Evolutionary conservation across 2,888 invertebrate genomes (phyloP), one percentile per base, ranked within the genome.

Genomic region (Brassicogethes aeneus): DNA sequence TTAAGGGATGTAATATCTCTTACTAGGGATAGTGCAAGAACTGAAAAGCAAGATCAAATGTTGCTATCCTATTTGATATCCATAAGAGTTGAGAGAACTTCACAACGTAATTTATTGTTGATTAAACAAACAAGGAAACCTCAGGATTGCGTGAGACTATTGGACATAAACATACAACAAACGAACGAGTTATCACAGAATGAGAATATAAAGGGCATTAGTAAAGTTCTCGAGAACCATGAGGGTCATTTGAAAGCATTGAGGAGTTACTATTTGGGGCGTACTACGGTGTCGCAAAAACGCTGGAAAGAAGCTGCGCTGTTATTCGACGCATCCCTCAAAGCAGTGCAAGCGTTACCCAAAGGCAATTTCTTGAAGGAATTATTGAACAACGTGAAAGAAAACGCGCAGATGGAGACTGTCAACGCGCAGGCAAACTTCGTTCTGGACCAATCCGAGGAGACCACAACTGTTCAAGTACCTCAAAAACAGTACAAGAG

Each of bases 1-100:
- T 89, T 94, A 66, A 90, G 95, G 58, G 96, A 96, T 65, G 91
- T 92, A 41, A 86, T 95, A 50, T 82, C 88, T 39, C 79, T 85
- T 1, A 78, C 92, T 31, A 79, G 86, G 47, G 94, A 94, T 17
- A 54, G 52, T 32, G 54, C 56, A 57, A 76, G 84, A 5, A 77
- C 80, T 0, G 79, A 65, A 17, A 65, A 88, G 37, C 55, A 59
- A 41, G 76, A 83, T 39, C 86, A 89, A 60, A 82, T 88, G 60
- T 73, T 95, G 41, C 75, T 93, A 40, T 82, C 90, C 0, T 96
- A 96, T 69, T 72, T 97, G 58, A 80, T 88, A 54, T 91, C 90
- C 58, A 77, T 95, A 47, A 81, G 94, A 39, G 73, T 94, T 36
- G 82, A 82, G 51, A 81, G 91, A 42, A 95, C 94, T 0, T 76